Base-by-base conservation (phyloP, 2,888 invertebrate genomes). In the Saturnia pavonia region DNA sequence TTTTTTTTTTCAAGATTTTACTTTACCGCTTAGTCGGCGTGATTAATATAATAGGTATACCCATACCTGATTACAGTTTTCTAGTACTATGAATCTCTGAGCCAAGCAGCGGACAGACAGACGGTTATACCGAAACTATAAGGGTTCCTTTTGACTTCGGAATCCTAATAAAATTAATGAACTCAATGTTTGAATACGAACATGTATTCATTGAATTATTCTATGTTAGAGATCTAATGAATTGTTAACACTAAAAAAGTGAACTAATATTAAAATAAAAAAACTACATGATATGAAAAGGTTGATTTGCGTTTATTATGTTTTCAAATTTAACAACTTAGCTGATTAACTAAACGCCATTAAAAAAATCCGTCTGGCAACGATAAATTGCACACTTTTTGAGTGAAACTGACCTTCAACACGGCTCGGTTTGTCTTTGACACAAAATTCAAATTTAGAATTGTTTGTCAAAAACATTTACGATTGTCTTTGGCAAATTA, bases 361-460 rank as follows among this genome's bases (percentile, higher is more conserved):
- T 65, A 40, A 2, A n/a, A 40, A 65, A 65, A 65, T 65, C 65
- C n/a, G 65, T 54, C 54, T 68, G 68, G 54, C 68, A 68, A 54
- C 68, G 68, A 68, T 54, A 54, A 51, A 54, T 68, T 68, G 40
- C 43, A 48, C 54, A 34, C 54, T 68, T 68, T 68, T 68, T 68
- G 48, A 51, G 22, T 3, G 54, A 68, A 68, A 65, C 65, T 40
- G n/a, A 68, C 68, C 68, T 68, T 68, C 68, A 68, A 68, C 34
- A n/a, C 54, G 54, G 40, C 40, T 54, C 54, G 68, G 34, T 68
- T 68, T 68, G 48, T 68, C 48, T 68, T 54, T 68, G 68, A 65
- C 68, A 51, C 68, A 40, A 54, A 68, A 68, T 68, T 68, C 51
- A 68, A 68, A 68, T 51, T 68, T 68, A 68, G 54, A 54, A 34